Base-by-base conservation (phyloP, 1,140 invertebrate species). In the Drusus annulatus region DNA sequence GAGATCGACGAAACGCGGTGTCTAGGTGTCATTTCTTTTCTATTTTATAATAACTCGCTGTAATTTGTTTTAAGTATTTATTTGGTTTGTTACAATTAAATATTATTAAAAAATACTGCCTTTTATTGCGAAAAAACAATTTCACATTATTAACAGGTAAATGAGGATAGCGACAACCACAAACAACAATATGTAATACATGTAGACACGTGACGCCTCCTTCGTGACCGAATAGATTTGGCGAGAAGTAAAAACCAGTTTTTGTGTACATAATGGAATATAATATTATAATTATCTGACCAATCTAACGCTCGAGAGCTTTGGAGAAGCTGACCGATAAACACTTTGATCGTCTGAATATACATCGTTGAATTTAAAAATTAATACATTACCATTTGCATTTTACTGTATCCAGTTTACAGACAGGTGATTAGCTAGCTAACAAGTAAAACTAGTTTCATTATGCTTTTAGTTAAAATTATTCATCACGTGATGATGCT, bases 11-110 rank as follows among this genome's bases (percentile, higher is more conserved):
- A 45, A 45, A 13, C 31, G 6, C 17, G 8, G n/a, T 56, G 71
- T 36, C 45, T 28, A 75, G 25, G 16, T 36, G 23, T 56, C 36
- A 17, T 76, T 58, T 63, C 51, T 54, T 71, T 68, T n/a, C 19
- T 54, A 45, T 68, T 58, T 76, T 17, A 75, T 51, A 56, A 69
- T 76, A 76, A 69, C 25, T 80, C 79, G 79, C 79, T 80, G 73
- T 80, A 80, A 80, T 63, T 76, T 65, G 62, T 76, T 76, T 63
- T 80, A 80, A 80, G 79, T 80, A 80, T 80, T 80, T 80, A 80
- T 80, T 80, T 76, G 79, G 79, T 80, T 80, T 80, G 79, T 80
- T 80, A 76, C 63, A 69, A 76, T 76, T 76, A 80, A 80, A 76
- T 75, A 76, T 74, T 80, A 63, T 69, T 54, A 36, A 58, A 76